Percentiles rank a stretch among this genome's conserved stretches.
phyloP scores from a whole-genome alignment of 2,113 vertebrate genomes.

The Pseudorectes ferrugineus region DNA sequence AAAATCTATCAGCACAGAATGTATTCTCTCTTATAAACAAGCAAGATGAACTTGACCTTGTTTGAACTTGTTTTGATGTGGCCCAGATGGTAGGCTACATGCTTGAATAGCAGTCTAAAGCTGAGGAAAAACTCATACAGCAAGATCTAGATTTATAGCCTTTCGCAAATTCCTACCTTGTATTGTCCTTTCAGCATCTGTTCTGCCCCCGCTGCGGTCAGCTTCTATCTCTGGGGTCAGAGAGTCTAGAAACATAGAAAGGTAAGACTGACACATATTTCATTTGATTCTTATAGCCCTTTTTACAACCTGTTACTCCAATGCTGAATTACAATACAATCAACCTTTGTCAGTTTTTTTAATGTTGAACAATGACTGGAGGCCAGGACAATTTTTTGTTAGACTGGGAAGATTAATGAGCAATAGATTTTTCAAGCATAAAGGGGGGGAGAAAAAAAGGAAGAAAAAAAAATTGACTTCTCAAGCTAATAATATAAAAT shows the following conservation, averaged over 20 bases:
- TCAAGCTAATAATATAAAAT: slow-evolving; percentile 42
- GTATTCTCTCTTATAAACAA: slow-evolving; percentile 77
- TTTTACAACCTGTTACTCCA: slow-evolving; percentile 74
- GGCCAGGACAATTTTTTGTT: slow-evolving; percentile 54
- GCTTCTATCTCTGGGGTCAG: slow-evolving; percentile 99
- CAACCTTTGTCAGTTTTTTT: slow-evolving; percentile 70
- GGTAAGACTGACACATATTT: slow-evolving; percentile 82
- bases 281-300: slow-evolving; percentile 69
- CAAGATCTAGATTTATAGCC: slow-evolving; percentile 93
- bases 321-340: slow-evolving; percentile 71
- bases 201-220: slow-evolving; percentile 98
- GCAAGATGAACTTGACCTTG: slow-evolving; percentile 95
- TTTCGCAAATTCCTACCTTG: slow-evolving; percentile 98
- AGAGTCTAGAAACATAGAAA: slow-evolving; percentile 93
- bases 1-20: slow-evolving; percentile 77
- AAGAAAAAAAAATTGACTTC: slow-evolving; percentile 15
- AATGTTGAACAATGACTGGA: slow-evolving; percentile 70
- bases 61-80: slow-evolving; percentile 89
- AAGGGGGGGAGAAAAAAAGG: neutral
- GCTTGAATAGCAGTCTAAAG: slow-evolving; percentile 94
- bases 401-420: slow-evolving; percentile 55
- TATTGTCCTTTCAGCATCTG: slow-evolving; percentile 99
- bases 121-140: slow-evolving; percentile 91
- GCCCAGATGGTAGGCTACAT: slow-evolving; percentile 98
- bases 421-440: slow-evolving; percentile 51